A percentile compares a stretch with the other conserved stretches of the same genome.
Conservation (phyloP, 2,113 vertebrate species). For the Seriola quinqueradiata region DNA sequence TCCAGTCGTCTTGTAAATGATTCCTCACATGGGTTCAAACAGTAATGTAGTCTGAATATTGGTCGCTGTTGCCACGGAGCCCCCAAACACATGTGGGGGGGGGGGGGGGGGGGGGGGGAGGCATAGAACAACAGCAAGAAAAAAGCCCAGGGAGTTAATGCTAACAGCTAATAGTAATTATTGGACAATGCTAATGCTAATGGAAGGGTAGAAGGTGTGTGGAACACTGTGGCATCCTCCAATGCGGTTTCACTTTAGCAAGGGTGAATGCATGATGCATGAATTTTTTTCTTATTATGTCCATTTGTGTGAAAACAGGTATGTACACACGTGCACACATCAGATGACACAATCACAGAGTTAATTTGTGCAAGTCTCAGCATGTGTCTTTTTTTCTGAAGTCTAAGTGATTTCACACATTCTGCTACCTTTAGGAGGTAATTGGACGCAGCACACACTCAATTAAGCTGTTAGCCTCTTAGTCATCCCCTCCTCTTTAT, state of each 20-base stretch:
- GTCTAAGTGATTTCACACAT: conserved; percentile 60
- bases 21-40: conserved; percentile 25
- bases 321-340: conserved; percentile 13
- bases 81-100: conserved; percentile 10
- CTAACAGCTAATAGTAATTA: conserved; percentile 49
- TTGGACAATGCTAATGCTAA: conserved; percentile 52
- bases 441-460: conserved; percentile 65
- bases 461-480: conserved; percentile 67
- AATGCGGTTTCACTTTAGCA: conserved; percentile 17
- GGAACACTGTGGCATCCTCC: conserved; percentile 39
- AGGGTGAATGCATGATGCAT: not conserved
- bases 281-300: conserved; percentile 17
- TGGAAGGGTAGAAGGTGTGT: conserved; percentile 45
- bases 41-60: conserved; percentile 7
- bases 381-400: conserved; percentile 1
- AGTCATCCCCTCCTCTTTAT: conserved; percentile 32
- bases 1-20: not conserved
- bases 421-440: conserved; percentile 64
- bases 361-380: conserved; percentile 10
- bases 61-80: conserved; percentile 43
- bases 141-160: conserved; percentile 42
- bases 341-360: conserved; percentile 2
- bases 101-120: conserved; percentile 15
- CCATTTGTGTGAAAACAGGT: conserved; percentile 10
- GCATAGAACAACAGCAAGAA: conserved; percentile 24